These are phyloP conservation scores for Pelobates fuscus DNA, from an alignment of 2,113 vertebrate genomes.

Conservation along the genomic window DNA sequence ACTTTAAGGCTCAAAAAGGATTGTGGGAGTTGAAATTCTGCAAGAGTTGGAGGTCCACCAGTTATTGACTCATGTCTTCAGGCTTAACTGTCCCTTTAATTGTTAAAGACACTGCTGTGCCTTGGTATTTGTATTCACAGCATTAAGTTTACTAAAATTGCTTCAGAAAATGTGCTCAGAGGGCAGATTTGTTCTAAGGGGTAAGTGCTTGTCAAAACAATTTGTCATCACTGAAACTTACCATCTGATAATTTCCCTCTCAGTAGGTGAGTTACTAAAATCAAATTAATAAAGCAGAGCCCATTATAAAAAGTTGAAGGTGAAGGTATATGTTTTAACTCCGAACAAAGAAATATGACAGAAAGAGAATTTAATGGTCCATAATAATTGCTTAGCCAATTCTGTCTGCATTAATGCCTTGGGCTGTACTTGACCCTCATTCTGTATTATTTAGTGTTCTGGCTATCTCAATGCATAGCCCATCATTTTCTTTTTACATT, in stretches of 20 bases:
- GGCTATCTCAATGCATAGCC: background rate
- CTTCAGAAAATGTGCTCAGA: no score
- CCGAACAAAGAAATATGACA: constrained; percentile 9
- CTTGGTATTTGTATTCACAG: no score
- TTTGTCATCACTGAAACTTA: background rate
- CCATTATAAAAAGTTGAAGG: constrained; percentile 2
- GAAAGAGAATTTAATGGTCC: constrained; percentile 7
- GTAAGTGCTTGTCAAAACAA: background rate
- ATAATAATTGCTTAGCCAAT: background rate
- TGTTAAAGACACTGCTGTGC: no score
- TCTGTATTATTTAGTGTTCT: background rate
- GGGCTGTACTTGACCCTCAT: background rate
- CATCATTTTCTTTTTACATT: background rate
- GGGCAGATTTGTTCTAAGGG: background rate
- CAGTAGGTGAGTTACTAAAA: constrained; percentile 10
- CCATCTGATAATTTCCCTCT: constrained; percentile 10
- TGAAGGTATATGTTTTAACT: constrained; percentile 1
- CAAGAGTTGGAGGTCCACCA: no score
- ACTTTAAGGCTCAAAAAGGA: no score
- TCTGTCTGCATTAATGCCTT: background rate
- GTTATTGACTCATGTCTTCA: no score
- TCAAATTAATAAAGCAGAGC: constrained; percentile 14
- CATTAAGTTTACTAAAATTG: no score
- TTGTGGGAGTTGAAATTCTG: no score
- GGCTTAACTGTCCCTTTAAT: no score